A percentile compares a stretch with the other conserved stretches of the same genome.
These are phyloP conservation scores for Paraplagusia blochii DNA, from an alignment of 2,113 vertebrate genomes.

Conservation along the genomic window DNA sequence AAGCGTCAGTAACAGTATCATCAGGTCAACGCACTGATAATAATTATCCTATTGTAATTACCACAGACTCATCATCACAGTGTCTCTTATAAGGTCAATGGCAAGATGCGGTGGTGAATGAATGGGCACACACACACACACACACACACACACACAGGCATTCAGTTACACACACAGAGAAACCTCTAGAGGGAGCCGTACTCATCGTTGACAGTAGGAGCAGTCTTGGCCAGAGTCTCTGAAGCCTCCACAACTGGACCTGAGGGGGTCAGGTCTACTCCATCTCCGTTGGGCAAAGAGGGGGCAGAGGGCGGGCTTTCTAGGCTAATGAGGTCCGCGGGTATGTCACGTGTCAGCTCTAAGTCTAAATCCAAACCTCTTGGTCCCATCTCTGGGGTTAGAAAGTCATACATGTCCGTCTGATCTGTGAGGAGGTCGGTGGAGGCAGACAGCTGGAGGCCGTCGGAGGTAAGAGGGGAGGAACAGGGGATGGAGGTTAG, in stretches of 20 bases:
- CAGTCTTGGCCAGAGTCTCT: constrained; percentile 87
- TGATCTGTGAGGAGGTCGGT: constrained; percentile 13
- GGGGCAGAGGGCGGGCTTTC: constrained; percentile 79
- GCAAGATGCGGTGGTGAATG: constrained; percentile 74
- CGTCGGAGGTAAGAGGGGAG: neutral
- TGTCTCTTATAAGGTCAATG: constrained; percentile 66
- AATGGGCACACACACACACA: constrained; percentile 60
- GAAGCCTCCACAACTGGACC: constrained; percentile 93
- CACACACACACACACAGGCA: constrained; percentile 32
- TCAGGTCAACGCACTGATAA: constrained; percentile 20
- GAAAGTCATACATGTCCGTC: constrained; percentile 53
- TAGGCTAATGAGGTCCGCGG: constrained; percentile 74
- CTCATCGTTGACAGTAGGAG: constrained; percentile 90
- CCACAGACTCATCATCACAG: constrained; percentile 63
- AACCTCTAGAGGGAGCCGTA: constrained; percentile 82
- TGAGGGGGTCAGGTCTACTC: constrained; percentile 89
- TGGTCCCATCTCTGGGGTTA: constrained; percentile 34
- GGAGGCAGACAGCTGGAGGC: neutral
- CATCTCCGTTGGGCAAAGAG: constrained; percentile 88
- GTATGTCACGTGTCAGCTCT: constrained; percentile 68
- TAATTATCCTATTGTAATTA: constrained; percentile 47
- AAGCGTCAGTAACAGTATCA: constrained; percentile 20
- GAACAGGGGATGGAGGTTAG: constrained; percentile 12
- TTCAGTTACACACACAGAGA: constrained; percentile 65
- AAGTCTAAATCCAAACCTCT: constrained; percentile 79